Conservation (phyloP, 2,797 vertebrate species). For the Hypotaenidia philippensis region DNA sequence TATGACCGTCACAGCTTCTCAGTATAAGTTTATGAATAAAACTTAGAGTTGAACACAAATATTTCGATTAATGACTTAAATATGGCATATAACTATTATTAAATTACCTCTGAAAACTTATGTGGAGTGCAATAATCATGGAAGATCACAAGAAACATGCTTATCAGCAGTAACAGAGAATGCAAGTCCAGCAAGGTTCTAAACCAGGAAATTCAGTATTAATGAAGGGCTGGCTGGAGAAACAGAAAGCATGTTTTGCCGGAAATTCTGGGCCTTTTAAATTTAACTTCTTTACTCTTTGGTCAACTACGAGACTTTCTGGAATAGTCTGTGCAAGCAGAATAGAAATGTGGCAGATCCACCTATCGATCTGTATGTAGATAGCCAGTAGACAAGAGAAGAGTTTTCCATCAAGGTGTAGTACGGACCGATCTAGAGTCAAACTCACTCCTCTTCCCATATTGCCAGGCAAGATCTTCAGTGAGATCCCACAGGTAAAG, state of each 20-base stretch:
- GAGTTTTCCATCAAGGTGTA: background rate
- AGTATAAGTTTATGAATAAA: background rate
- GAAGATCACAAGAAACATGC: background rate
- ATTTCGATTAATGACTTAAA: background rate
- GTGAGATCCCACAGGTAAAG: background rate
- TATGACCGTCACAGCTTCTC: background rate
- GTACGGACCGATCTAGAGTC: fast-evolving
- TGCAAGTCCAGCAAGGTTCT: background rate
- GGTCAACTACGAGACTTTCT: background rate
- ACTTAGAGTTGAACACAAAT: background rate
- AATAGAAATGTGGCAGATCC: background rate
- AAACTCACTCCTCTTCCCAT: background rate
- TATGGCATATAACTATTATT: background rate
- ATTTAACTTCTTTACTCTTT: background rate
- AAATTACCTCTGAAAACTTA: background rate
- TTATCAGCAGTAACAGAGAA: background rate
- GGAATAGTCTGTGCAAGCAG: background rate
- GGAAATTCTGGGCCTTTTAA: background rate
- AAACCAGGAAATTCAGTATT: background rate
- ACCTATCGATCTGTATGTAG: background rate
- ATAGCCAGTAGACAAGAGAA: background rate
- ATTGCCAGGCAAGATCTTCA: background rate
- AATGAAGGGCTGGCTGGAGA: background rate
- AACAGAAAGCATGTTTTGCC: background rate
- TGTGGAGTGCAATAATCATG: fast-evolving